Evolutionary conservation across 2,113 vertebrate genomes (phyloP).

Genomic region (Atractosteus spatula): DNA sequence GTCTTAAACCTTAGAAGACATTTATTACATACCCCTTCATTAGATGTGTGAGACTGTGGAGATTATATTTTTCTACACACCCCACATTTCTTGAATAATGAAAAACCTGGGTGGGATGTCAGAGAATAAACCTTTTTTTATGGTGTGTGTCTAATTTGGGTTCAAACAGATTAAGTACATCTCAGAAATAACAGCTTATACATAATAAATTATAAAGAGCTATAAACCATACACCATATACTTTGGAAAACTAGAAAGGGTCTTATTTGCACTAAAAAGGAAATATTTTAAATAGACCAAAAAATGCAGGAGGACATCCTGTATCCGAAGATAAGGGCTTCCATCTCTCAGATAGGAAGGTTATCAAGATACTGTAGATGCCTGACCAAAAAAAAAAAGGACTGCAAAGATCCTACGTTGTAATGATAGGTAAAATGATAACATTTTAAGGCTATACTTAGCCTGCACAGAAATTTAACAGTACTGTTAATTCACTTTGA

Average conservation of each 20-base stretch:
- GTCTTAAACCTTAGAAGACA: constrained; percentile 17
- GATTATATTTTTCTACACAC: constrained; percentile 75
- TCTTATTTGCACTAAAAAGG: constrained; percentile 55
- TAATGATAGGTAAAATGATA: too few species aligned
- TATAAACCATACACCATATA: constrained; percentile 70
- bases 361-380: too few species aligned
- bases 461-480: too few species aligned
- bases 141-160: constrained; percentile 59
- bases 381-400: too few species aligned
- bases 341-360: too few species aligned
- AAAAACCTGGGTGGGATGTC: constrained; percentile 72
- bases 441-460: too few species aligned
- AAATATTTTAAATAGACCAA: constrained; percentile 46
- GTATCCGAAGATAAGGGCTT: too few species aligned
- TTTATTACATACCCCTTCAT: constrained; percentile 66
- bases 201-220: constrained; percentile 72
- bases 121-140: constrained; percentile 44
- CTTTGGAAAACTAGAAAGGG: constrained; percentile 66
- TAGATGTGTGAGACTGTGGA: constrained; percentile 71
- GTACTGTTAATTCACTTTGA: too few species aligned
- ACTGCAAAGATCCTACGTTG: too few species aligned
- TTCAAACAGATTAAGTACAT: constrained; percentile 58
- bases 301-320: constrained; percentile 14
- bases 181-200: constrained; percentile 74
- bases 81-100: constrained; percentile 76